Percentiles rank a stretch among this genome's conserved stretches.
phyloP scores from a whole-genome alignment of 2,797 vertebrate species.

The Jordanella pulchra region DNA sequence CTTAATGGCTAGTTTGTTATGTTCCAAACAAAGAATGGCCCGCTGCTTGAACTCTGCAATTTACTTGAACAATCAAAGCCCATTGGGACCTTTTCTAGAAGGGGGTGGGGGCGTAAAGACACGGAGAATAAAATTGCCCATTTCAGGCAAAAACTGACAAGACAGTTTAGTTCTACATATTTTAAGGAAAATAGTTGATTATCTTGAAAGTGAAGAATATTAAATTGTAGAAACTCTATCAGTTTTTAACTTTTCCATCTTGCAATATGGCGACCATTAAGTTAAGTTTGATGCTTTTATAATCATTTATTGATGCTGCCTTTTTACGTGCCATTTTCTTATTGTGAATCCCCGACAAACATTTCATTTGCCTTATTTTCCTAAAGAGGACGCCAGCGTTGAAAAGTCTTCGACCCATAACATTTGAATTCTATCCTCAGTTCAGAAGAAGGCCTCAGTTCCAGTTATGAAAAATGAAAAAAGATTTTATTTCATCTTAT shows the following conservation, averaged over 20 bases:
- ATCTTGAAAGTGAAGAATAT: background rate
- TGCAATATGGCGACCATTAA: background rate
- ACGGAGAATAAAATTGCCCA: background rate
- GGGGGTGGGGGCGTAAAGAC: background rate
- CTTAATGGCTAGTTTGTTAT: background rate
- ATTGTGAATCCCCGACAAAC: background rate
- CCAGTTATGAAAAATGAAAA: background rate
- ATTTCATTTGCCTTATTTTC: background rate
- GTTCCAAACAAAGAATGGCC: slow-evolving; percentile 4
- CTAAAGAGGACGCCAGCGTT: background rate
- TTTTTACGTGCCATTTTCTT: background rate
- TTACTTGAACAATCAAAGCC: slow-evolving; percentile 10
- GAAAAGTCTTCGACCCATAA: background rate
- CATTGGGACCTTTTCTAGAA: background rate
- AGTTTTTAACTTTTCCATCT: background rate
- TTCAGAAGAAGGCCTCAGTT: background rate
- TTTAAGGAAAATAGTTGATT: background rate
- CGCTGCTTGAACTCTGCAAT: background rate
- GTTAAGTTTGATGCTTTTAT: background rate
- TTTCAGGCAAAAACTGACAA: background rate
- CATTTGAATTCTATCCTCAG: background rate
- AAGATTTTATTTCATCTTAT: background rate
- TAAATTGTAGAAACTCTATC: background rate
- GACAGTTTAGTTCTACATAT: background rate
- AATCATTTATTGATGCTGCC: background rate